phyloP scores from a whole-genome alignment of 2,888 invertebrate species.

The Drosophila antonietae region DNA sequence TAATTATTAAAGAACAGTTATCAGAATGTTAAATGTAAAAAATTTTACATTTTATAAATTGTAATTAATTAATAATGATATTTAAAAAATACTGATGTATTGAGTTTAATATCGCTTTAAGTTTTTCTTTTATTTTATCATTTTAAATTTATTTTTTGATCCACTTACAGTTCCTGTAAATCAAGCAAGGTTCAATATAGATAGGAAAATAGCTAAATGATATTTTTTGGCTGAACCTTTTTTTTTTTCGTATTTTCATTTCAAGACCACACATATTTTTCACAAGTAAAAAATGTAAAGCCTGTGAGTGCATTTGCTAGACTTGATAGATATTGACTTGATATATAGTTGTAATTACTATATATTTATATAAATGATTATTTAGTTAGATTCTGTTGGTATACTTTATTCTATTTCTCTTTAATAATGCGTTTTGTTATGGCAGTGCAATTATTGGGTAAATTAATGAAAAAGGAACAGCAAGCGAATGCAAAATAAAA shows the following conservation, averaged over 20 bases:
- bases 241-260: slow-evolving; percentile 24
- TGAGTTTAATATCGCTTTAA: background rate
- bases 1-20: too few species aligned
- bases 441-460: slow-evolving; percentile 41
- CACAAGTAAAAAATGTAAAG: slow-evolving; percentile 2
- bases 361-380: slow-evolving; percentile 5
- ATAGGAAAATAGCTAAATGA: slow-evolving; percentile 56
- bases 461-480: slow-evolving; percentile 48
- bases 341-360: slow-evolving; percentile 12
- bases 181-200: background rate
- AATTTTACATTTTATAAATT: too few species aligned
- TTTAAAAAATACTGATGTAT: background rate
- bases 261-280: slow-evolving; percentile 4
- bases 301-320: slow-evolving; percentile 53
- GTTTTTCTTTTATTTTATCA: background rate
- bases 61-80: too few species aligned
- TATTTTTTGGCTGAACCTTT: slow-evolving; percentile 83
- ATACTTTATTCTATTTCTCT: slow-evolving; percentile 15
- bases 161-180: slow-evolving; percentile 27
- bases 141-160: background rate
- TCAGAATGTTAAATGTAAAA: too few species aligned
- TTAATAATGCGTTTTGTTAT: slow-evolving; percentile 31
- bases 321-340: slow-evolving; percentile 22
- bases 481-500: slow-evolving; percentile 63
- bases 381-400: slow-evolving; percentile 16